Evolutionary conservation across 2,113 vertebrate genomes (phyloP).

Genomic region (Phrynocephalus versicolor): DNA sequence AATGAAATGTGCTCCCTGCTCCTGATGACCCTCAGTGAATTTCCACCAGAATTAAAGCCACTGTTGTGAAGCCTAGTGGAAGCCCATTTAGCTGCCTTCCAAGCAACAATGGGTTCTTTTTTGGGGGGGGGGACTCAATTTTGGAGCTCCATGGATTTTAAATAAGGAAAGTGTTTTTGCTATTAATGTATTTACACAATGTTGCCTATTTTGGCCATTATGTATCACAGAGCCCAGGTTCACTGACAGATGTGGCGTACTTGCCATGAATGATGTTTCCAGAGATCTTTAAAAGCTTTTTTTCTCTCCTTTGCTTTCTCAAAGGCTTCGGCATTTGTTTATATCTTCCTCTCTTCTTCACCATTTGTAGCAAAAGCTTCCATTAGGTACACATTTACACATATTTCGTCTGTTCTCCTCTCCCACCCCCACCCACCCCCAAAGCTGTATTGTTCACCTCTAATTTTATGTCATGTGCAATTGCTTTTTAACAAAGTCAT

Average conservation of each 20-base stretch:
- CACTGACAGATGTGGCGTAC: background rate
- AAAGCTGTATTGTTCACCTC: conserved; percentile 30
- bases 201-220: background rate
- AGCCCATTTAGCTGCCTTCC: too few species aligned
- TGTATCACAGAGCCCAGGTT: background rate
- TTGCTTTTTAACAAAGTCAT: conserved; percentile 40
- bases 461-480: conserved; percentile 50
- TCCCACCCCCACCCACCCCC: background rate
- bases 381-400: conserved; percentile 28
- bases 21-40: too few species aligned
- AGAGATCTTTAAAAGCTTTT: background rate
- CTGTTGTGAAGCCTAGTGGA: too few species aligned
- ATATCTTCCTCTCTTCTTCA: conserved; percentile 1
- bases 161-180: background rate
- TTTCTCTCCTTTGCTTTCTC: background rate
- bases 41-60: too few species aligned
- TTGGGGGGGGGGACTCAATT: too few species aligned
- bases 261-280: conserved; percentile 23
- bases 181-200: background rate
- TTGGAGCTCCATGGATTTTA: too few species aligned
- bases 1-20: too few species aligned
- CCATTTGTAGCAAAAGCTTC: background rate
- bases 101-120: too few species aligned
- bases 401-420: conserved; percentile 3
- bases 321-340: background rate